Evolutionary conservation across 2,797 vertebrate genomes (phyloP).

Genomic region (Novumbra hubbsi): DNA sequence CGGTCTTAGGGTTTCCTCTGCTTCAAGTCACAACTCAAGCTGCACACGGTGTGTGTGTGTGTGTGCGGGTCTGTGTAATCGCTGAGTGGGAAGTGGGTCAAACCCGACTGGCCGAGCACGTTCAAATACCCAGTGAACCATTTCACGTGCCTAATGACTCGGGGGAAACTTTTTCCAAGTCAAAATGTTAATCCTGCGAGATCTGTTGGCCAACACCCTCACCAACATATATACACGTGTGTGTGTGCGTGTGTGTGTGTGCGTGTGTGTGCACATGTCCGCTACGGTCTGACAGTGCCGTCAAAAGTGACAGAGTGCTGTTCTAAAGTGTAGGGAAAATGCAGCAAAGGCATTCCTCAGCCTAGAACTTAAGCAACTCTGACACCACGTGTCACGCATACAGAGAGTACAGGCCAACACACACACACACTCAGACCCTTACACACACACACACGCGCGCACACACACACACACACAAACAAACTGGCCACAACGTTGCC

Average conservation of each 20-base stretch:
- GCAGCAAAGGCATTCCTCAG: background rate
- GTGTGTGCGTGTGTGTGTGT: background rate
- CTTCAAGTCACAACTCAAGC: background rate
- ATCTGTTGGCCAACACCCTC: background rate
- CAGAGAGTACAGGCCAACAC: too few relatives aligned
- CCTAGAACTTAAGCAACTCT: background rate
- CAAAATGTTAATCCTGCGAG: conserved; percentile 7
- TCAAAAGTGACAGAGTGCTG: background rate
- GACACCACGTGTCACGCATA: background rate
- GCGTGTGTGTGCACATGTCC: background rate
- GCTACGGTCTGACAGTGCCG: background rate
- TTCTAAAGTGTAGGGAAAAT: background rate
- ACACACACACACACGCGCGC: background rate
- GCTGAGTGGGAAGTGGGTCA: background rate
- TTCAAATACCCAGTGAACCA: background rate
- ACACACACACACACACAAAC: background rate
- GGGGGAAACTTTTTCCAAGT: background rate
- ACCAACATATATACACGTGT: too few relatives aligned
- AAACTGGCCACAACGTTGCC: background rate
- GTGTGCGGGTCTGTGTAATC: background rate
- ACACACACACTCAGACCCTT: background rate
- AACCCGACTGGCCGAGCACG: background rate
- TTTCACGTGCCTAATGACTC: background rate
- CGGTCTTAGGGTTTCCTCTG: background rate
- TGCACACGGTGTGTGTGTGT: background rate